These are phyloP conservation scores for Acromyrmex heyeri DNA, from an alignment of 1,140 invertebrate genomes.

Conservation along the genomic window DNA sequence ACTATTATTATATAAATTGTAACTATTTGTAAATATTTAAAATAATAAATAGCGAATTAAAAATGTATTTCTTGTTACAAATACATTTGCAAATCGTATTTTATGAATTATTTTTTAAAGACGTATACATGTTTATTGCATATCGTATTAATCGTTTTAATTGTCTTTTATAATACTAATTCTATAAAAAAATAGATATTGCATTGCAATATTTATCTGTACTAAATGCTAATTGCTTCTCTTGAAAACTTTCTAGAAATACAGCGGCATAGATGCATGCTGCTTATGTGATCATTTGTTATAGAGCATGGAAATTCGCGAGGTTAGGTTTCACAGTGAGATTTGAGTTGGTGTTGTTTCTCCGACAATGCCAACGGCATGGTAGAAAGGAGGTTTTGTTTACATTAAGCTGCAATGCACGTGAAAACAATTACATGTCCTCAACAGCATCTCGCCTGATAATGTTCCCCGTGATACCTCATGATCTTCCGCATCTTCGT, in stretches of 20 bases:
- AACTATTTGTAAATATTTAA: background rate
- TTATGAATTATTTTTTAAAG: background rate
- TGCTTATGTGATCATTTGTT: background rate
- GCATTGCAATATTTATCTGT: slow-evolving; percentile 2
- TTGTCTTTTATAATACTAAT: background rate
- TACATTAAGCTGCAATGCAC: background rate
- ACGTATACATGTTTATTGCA: background rate
- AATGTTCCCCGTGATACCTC: slow-evolving; percentile 4
- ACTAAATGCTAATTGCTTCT: slow-evolving; percentile 4
- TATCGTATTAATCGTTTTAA: background rate
- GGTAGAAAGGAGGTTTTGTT: slow-evolving; percentile 1
- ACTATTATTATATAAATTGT: slow-evolving; percentile 1
- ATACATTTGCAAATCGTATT: background rate
- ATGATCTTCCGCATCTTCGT: background rate
- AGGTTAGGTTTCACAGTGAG: slow-evolving; percentile 11
- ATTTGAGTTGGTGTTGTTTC: background rate
- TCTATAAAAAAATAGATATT: background rate
- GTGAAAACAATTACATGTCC: slow-evolving; percentile 29
- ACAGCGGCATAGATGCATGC: background rate
- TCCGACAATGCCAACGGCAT: background rate
- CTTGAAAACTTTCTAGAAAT: background rate
- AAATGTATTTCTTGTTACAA: background rate
- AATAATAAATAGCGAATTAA: background rate
- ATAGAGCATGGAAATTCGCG: slow-evolving; percentile 16
- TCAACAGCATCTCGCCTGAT: background rate